phyloP scores from a whole-genome alignment of 2,888 invertebrate species.

The Embidobia sp. region DNA sequence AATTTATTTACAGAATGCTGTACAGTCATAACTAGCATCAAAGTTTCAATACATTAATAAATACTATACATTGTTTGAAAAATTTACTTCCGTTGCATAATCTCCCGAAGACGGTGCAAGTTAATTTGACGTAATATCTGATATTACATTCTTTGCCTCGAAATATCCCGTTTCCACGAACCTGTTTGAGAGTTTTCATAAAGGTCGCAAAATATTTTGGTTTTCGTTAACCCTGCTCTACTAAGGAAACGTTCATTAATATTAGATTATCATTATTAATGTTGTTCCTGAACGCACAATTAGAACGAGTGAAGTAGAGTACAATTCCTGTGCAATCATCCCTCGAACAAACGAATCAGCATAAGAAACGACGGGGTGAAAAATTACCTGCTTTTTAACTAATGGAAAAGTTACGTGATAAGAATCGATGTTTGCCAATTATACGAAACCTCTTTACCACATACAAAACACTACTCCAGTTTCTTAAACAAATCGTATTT shows the following conservation, averaged over 20 bases:
- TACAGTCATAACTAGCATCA: conserved; percentile 1
- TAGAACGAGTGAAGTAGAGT: conserved; percentile 10
- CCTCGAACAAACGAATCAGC: conserved; percentile 10
- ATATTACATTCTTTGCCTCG: too few species aligned
- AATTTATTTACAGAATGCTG: conserved; percentile 5
- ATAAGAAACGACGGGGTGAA: conserved; percentile 24
- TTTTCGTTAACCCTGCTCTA: too few species aligned
- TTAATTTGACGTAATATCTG: too few species aligned
- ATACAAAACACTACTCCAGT: not conserved
- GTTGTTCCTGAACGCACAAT: not conserved
- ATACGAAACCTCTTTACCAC: not conserved
- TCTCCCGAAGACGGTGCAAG: too few species aligned
- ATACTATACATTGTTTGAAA: too few species aligned
- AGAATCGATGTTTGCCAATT: conserved; percentile 26
- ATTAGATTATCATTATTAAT: conserved; percentile 15
- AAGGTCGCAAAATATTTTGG: too few species aligned
- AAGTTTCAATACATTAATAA: conserved; percentile 9
- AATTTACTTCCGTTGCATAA: too few species aligned
- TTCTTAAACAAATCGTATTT: too few species aligned
- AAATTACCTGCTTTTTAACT: conserved; percentile 32
- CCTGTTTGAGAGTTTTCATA: too few species aligned
- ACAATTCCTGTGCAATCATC: conserved; percentile 17
- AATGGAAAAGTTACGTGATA: conserved; percentile 42
- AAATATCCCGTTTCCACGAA: too few species aligned
- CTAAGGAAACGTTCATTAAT: too few species aligned